These are phyloP conservation scores for Orchestes rusci DNA, from an alignment of 2,888 invertebrate species.

Conservation along the genomic window DNA sequence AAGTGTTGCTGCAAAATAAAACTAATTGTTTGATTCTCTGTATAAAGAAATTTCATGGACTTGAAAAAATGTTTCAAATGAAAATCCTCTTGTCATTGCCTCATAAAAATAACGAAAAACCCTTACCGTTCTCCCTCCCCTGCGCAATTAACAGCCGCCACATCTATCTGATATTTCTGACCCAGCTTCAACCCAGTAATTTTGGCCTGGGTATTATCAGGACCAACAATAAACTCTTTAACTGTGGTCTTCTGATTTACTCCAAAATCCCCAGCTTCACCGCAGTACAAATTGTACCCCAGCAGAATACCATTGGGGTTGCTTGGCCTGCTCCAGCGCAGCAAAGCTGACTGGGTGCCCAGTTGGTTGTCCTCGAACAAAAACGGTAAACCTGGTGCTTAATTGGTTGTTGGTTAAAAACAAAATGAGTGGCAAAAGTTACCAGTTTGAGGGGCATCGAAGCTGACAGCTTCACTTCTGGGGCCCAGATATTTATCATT, in stretches of 20 bases:
- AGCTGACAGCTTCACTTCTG: conserved; percentile 34
- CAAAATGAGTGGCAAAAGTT: background rate
- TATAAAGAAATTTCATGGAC: no score
- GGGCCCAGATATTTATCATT: conserved; percentile 38
- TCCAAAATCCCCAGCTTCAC: conserved; percentile 29
- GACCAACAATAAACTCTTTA: conserved; percentile 31
- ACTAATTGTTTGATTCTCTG: background rate
- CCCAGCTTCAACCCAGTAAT: conserved; percentile 33
- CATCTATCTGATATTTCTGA: conserved; percentile 32
- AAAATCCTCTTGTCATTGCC: no score
- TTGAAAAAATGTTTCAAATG: no score
- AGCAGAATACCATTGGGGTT: conserved; percentile 35
- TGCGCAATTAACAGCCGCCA: conserved; percentile 36
- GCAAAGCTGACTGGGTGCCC: conserved; percentile 31
- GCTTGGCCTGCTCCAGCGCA: conserved; percentile 35
- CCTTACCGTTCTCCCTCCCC: conserved; percentile 37
- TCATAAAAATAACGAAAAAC: no score
- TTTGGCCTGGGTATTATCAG: conserved; percentile 35
- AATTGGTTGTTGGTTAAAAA: background rate
- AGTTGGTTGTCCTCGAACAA: conserved; percentile 33
- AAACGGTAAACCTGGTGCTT: conserved; percentile 34
- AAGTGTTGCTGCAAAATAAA: conserved; percentile 28
- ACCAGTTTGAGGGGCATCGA: conserved; percentile 38
- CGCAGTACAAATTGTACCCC: conserved; percentile 36
- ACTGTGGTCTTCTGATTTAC: conserved; percentile 31